These are phyloP conservation scores for Epsilonema sp. DNA, from an alignment of 2,888 invertebrate genomes.

Conservation along the genomic window DNA sequence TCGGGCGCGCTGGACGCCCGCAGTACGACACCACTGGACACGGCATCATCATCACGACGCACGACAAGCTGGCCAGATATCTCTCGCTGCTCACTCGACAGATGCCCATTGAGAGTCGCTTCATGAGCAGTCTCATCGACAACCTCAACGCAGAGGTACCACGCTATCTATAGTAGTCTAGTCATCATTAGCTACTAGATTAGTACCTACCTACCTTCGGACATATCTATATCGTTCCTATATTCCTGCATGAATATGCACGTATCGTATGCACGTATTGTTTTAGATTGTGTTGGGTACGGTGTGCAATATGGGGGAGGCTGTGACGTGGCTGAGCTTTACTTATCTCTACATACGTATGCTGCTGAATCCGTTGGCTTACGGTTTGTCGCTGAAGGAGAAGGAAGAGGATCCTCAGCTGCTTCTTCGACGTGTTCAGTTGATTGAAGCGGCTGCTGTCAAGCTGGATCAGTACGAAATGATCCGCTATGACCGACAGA, in stretches of 20 bases:
- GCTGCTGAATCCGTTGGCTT: slow-evolving; percentile 63
- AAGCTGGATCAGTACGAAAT: slow-evolving; percentile 73
- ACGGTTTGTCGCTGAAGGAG: slow-evolving; percentile 45
- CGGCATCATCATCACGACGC: slow-evolving; percentile 79
- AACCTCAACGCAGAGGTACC: slow-evolving; percentile 88
- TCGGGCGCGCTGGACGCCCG: slow-evolving; percentile 84
- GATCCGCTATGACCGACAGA: slow-evolving; percentile 63
- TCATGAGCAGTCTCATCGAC: slow-evolving; percentile 69
- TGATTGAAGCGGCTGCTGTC: slow-evolving; percentile 59
- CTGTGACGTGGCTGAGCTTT: slow-evolving; percentile 90
- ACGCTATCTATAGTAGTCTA: too few relatives aligned
- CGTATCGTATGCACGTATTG: too few relatives aligned
- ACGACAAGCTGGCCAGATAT: slow-evolving; percentile 77
- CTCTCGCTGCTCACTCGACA: slow-evolving; percentile 79
- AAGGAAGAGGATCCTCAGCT: slow-evolving; percentile 50
- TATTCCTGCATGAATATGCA: too few relatives aligned
- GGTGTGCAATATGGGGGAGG: slow-evolving; percentile 80
- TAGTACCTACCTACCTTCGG: too few relatives aligned
- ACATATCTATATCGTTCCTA: too few relatives aligned
- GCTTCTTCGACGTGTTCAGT: slow-evolving; percentile 50
- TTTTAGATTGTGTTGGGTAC: slow-evolving; percentile 70
- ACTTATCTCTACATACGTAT: slow-evolving; percentile 87
- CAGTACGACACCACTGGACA: slow-evolving; percentile 69
- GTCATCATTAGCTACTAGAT: too few relatives aligned
- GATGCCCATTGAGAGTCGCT: slow-evolving; percentile 93